Evolutionary conservation across 2,113 vertebrate genomes (phyloP).

Genomic region (Ctenomys sociabilis): DNA sequence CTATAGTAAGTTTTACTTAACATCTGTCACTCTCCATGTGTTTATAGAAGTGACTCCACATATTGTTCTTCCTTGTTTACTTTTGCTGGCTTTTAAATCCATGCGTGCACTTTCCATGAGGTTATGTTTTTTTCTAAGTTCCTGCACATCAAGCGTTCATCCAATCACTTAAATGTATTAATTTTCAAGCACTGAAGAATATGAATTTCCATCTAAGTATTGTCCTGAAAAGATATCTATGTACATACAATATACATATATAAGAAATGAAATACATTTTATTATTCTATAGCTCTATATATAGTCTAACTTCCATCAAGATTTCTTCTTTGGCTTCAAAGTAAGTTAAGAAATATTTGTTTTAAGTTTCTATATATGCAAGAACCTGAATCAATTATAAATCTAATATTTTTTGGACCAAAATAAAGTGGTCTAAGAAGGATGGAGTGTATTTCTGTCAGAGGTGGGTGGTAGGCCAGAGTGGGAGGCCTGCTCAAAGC

Average conservation of each 20-base stretch:
- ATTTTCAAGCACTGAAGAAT: not conserved
- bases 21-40: not conserved
- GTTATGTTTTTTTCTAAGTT: not conserved
- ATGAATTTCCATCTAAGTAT: not conserved
- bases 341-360: constrained; percentile 12
- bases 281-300: not conserved
- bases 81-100: not conserved
- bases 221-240: not conserved
- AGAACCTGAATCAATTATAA: not conserved
- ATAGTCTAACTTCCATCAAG: not conserved
- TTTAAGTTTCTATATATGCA: not conserved
- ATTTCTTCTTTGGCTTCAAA: not conserved
- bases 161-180: not conserved
- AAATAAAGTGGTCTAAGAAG: not conserved
- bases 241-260: not conserved
- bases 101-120: not conserved
- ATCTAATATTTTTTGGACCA: not conserved
- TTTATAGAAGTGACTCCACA: not conserved
- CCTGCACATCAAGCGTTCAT: not conserved
- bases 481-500: no score
- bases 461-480: not conserved
- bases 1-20: not conserved
- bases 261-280: not conserved
- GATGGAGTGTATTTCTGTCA: not conserved
- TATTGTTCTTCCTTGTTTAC: not conserved